These are phyloP conservation scores for Cydia pomonella DNA, from an alignment of 1,140 invertebrate genomes.

Conservation along the genomic window DNA sequence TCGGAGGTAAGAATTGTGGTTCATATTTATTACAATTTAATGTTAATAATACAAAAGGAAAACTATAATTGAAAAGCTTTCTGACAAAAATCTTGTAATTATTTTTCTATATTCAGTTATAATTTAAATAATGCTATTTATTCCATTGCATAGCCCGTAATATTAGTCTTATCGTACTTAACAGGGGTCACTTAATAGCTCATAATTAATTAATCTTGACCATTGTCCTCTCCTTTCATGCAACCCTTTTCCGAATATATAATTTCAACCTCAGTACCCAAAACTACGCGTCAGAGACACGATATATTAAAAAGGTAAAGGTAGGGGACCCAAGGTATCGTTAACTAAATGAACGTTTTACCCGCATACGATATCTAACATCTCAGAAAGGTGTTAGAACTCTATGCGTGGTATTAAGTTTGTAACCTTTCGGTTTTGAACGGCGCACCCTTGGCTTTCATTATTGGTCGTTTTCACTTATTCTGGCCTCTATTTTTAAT, in stretches of 20 bases:
- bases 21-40: too few relatives aligned
- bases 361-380: neutral
- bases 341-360: slow-evolving; percentile 6
- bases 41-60: too few relatives aligned
- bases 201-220: slow-evolving; percentile 22
- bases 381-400: neutral
- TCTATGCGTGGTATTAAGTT: neutral
- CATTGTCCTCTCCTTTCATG: neutral
- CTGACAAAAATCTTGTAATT: too few relatives aligned
- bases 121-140: too few relatives aligned
- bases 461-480: slow-evolving; percentile 27
- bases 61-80: too few relatives aligned
- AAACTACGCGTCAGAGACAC: slow-evolving; percentile 22
- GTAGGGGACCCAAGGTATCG: slow-evolving; percentile 11
- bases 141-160: too few relatives aligned
- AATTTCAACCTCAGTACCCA: slow-evolving; percentile 10
- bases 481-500: slow-evolving; percentile 18
- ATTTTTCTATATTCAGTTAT: too few relatives aligned
- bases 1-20: too few relatives aligned
- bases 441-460: neutral
- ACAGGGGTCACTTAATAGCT: slow-evolving; percentile 15
- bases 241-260: slow-evolving; percentile 2
- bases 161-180: neutral
- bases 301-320: slow-evolving; percentile 21
- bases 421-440: neutral